Evolutionary conservation across 2,888 invertebrate genomes (phyloP), one percentile per base, ranked within the genome.

Genomic region (Spisula solida): DNA sequence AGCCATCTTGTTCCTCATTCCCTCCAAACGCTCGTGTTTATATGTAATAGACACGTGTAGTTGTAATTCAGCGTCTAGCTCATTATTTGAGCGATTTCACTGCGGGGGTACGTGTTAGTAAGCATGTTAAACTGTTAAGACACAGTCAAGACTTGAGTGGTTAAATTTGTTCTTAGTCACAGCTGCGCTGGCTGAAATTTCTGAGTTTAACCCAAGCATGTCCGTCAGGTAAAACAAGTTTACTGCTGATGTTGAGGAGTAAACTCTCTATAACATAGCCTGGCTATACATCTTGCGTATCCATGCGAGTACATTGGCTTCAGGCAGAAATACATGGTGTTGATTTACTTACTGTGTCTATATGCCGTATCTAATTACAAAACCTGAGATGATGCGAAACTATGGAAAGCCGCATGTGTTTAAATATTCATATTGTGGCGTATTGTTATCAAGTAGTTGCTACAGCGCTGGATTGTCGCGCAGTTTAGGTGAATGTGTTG

Each of bases 281-380:
- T 2, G 41, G 41, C 41, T 41, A 5, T 41, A 60, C 56, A 82
- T 56, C 60, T 60, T 82, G 82, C 60, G 82, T 60, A 82, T 29
- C 82, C 82, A 82, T 29, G 60, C 82, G 41, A 56, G 18, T 18
- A 82, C 18, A 25, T 25, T 70, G 4, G 25, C 70, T 70, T 8
- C 34, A 60, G 55, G 56, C 60, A 31, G 18, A 8, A 41, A 41
- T 41, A 41, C 41, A 41, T 41, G 41, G 41, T 41, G 41, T 41
- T 41, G 41, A 41, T 82, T 60, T 41, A 70, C 16, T 14, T 70
- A 70, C 34, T n/a, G 41, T 60, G 60, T 60, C 82, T 82, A 60
- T 60, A 34, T 82, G 29, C 31, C 55, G 70, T 70, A 70, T 70
- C 70, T 25, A 41, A 41, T 41, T 18, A 55, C 55, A 18, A n/a